These are phyloP conservation scores for Cromileptes altivelis DNA, from an alignment of 2,113 vertebrate species.

Conservation along the genomic window DNA sequence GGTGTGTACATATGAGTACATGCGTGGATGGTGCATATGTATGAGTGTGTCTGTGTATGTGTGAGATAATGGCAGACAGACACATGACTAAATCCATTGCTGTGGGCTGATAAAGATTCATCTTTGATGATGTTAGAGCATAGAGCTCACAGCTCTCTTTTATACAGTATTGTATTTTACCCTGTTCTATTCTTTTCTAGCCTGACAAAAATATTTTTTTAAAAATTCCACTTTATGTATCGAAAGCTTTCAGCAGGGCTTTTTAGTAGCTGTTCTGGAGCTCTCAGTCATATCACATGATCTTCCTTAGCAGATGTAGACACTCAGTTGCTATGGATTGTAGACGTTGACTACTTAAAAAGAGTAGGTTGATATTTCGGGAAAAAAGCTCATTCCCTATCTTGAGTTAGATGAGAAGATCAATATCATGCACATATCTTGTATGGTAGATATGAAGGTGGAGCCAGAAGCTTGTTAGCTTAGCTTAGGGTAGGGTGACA, in stretches of 20 bases:
- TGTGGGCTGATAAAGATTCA: conserved; percentile 8
- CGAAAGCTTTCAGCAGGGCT: background rate
- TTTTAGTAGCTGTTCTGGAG: background rate
- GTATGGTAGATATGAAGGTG: background rate
- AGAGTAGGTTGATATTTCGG: background rate
- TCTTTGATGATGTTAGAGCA: background rate
- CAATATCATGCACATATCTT: background rate
- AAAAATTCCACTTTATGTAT: background rate
- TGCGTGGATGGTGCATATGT: background rate
- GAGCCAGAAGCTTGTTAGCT: background rate
- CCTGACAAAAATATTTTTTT: background rate
- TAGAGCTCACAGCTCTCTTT: conserved; percentile 5
- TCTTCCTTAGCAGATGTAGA: background rate
- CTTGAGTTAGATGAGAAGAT: background rate
- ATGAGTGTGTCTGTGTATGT: background rate
- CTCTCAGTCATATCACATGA: no score
- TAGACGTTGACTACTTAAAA: background rate
- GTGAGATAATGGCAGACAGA: conserved; percentile 1
- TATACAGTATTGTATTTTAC: background rate
- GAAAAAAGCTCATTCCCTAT: background rate
- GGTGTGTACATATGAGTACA: background rate
- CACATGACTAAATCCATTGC: background rate
- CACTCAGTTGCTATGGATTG: background rate
- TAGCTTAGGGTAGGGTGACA: background rate
- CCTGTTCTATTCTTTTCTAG: background rate